Percentiles rank a stretch among this genome's conserved stretches.
phyloP scores from a whole-genome alignment of 2,888 invertebrate species.

The Melipona beecheii region DNA sequence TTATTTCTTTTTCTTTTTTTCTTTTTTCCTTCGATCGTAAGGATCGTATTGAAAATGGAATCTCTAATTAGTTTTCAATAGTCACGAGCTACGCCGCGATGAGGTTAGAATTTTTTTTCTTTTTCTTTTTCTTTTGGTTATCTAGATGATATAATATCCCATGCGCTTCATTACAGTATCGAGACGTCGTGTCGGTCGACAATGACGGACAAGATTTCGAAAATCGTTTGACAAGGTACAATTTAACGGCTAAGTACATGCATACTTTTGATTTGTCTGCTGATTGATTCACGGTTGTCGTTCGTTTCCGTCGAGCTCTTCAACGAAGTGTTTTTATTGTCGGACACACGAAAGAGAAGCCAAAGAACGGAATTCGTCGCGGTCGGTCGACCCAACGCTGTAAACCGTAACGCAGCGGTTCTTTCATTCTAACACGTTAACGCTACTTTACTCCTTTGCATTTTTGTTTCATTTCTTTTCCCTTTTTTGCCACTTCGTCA shows the following conservation, averaged over 20 bases:
- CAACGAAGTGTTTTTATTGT: slow-evolving; percentile 53
- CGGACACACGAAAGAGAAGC: slow-evolving; percentile 44
- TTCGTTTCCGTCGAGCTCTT: slow-evolving; percentile 1
- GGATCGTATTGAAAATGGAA: no score
- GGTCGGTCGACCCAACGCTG: slow-evolving; percentile 41
- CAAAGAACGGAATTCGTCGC: slow-evolving; percentile 36
- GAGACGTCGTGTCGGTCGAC: slow-evolving; percentile 37
- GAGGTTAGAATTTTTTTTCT: slow-evolving; percentile 51
- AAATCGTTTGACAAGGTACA: slow-evolving; percentile 12
- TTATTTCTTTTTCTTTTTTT: not conserved
- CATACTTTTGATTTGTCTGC: slow-evolving; percentile 57
- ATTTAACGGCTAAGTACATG: slow-evolving; percentile 36
- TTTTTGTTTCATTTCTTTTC: not conserved
- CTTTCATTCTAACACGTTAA: not conserved
- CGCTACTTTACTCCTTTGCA: not conserved
- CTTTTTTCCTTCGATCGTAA: not conserved
- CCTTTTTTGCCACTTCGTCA: not conserved
- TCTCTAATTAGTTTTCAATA: not conserved
- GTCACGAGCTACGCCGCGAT: slow-evolving; percentile 37
- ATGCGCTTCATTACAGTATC: not conserved
- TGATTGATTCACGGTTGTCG: slow-evolving; percentile 47
- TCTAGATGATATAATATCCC: slow-evolving; percentile 35
- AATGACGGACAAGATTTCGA: slow-evolving; percentile 4
- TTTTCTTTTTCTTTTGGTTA: slow-evolving; percentile 16
- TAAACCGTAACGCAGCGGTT: slow-evolving; percentile 27